Conservation (phyloP, 2,797 vertebrate genomes). For the Acanthurus lineatus region DNA sequence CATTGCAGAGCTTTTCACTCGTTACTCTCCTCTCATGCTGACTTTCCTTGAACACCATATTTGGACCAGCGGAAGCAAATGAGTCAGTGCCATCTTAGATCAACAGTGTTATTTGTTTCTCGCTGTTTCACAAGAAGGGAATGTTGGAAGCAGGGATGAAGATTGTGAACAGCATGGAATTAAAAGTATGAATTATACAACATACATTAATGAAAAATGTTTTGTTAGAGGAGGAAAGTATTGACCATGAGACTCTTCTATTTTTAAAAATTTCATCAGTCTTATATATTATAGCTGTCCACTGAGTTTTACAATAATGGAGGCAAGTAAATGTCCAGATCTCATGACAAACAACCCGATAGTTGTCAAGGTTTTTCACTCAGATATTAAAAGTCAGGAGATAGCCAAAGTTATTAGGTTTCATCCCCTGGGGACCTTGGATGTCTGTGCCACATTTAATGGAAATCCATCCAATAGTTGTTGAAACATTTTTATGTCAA, state of each 20-base stretch:
- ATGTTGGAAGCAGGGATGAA: slow-evolving; percentile 7
- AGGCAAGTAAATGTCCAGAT: neutral
- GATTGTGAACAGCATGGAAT: neutral
- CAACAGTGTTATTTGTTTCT: slow-evolving; percentile 39
- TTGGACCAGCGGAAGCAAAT: slow-evolving; percentile 21
- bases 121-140: neutral
- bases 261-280: slow-evolving; percentile 27
- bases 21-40: slow-evolving; percentile 36
- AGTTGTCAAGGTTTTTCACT: neutral
- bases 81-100: slow-evolving; percentile 51
- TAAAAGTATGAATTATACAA: neutral
- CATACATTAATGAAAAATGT: slow-evolving; percentile 7
- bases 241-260: slow-evolving; percentile 20
- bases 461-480: no score
- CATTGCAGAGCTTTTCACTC: slow-evolving; percentile 22
- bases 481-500: no score
- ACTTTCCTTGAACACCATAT: slow-evolving; percentile 33
- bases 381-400: no score
- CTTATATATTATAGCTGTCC: slow-evolving; percentile 1
- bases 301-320: neutral
- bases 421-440: no score
- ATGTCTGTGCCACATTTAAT: no score
- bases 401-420: no score
- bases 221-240: slow-evolving; percentile 31
- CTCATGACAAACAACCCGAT: neutral